These are phyloP conservation scores for Neodiprion virginianus DNA, from an alignment of 1,140 invertebrate genomes.

Conservation along the genomic window DNA sequence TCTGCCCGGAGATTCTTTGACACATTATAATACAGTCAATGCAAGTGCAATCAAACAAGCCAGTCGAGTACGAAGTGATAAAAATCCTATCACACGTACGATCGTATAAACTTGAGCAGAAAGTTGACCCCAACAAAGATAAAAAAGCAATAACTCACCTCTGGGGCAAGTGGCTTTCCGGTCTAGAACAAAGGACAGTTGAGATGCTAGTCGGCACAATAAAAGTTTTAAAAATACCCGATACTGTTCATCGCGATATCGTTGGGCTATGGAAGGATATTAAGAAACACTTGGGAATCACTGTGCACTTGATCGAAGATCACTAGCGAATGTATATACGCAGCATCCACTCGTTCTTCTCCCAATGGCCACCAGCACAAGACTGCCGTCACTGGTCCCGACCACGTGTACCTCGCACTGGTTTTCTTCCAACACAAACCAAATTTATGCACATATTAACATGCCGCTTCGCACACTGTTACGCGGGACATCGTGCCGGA, in stretches of 20 bases:
- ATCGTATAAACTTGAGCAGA: not conserved
- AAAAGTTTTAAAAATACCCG: not conserved
- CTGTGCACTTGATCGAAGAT: not conserved
- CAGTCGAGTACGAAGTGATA: not conserved
- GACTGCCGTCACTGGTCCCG: not conserved
- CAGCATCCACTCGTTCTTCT: not conserved
- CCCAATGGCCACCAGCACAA: not conserved
- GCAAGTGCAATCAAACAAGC: not conserved
- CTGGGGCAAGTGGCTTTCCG: conserved; percentile 4
- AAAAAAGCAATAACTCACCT: not conserved
- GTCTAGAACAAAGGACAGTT: not conserved
- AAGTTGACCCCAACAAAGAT: not conserved
- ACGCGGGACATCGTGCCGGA: too few relatives aligned
- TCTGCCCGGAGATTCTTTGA: not conserved
- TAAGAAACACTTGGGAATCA: not conserved
- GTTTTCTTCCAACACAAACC: not conserved
- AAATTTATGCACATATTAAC: not conserved
- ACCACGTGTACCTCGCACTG: conserved; percentile 1
- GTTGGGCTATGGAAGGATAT: not conserved
- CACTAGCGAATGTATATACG: not conserved
- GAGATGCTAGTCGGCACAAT: not conserved
- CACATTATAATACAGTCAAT: not conserved
- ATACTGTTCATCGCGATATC: not conserved
- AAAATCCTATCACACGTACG: not conserved
- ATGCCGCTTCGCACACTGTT: not conserved